phyloP scores from a whole-genome alignment of 2,113 vertebrate genomes.

The Mormyrus iriodes region DNA sequence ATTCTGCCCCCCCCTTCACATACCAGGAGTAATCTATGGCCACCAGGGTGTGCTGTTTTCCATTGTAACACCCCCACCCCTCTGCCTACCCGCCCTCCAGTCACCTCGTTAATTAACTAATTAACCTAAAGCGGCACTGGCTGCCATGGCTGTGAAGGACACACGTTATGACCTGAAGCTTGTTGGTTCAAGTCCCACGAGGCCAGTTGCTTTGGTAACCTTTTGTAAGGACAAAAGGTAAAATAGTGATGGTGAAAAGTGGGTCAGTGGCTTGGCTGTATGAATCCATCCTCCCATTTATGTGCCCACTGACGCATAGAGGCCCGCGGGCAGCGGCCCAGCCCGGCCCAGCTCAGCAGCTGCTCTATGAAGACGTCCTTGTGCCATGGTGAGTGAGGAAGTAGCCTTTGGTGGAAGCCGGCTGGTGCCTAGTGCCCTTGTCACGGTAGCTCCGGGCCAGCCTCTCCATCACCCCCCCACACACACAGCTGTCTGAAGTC shows the following conservation, averaged over 20 bases:
- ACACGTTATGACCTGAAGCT: background rate
- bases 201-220: background rate
- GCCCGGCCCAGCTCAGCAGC: background rate
- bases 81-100: background rate
- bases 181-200: background rate
- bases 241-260: background rate
- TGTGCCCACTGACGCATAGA: background rate
- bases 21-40: background rate
- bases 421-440: background rate
- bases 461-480: background rate
- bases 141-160: background rate
- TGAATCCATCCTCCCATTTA: background rate
- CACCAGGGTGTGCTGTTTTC: background rate
- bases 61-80: background rate
- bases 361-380: background rate
- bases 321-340: background rate
- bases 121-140: background rate
- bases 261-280: background rate
- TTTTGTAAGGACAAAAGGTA: background rate
- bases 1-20: background rate
- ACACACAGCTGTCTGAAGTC: background rate
- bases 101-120: background rate
- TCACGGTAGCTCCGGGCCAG: background rate
- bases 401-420: background rate
- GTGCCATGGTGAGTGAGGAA: background rate